Evolutionary conservation across 2,113 vertebrate genomes (phyloP).

Genomic region (Gnathonemus longibarbis): DNA sequence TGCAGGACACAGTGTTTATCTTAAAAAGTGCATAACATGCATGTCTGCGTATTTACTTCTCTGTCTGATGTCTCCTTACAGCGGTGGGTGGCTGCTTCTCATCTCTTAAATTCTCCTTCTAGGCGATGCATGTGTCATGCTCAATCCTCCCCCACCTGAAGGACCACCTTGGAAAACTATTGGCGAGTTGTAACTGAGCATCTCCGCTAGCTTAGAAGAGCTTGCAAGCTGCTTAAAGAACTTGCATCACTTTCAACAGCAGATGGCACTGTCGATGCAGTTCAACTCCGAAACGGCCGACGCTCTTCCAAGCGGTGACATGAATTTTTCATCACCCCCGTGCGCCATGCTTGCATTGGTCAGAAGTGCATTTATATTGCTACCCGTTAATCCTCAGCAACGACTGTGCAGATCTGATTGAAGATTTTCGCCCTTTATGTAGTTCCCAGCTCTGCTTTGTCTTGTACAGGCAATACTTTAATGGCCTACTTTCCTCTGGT

Average conservation of each 20-base stretch:
- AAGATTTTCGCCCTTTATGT: background rate
- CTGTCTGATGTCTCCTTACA: background rate
- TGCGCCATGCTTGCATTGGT: background rate
- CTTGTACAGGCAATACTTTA: background rate
- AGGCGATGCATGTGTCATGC: conserved; percentile 15
- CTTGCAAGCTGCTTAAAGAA: background rate
- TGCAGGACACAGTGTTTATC: too few relatives aligned
- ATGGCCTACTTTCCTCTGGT: conserved; percentile 3
- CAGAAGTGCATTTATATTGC: background rate
- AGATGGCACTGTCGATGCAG: conserved; percentile 59
- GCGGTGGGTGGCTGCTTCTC: background rate
- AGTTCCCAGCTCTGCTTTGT: background rate
- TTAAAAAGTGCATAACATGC: background rate
- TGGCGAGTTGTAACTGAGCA: conserved; percentile 10
- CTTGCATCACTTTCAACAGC: conserved; percentile 29
- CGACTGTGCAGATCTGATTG: background rate
- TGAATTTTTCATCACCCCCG: background rate
- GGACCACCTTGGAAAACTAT: conserved; percentile 32
- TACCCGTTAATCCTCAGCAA: background rate
- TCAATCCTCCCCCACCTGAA: conserved; percentile 10
- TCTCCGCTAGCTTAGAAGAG: background rate
- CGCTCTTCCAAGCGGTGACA: background rate
- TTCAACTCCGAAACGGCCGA: background rate
- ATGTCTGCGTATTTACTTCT: background rate
- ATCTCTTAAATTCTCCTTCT: conserved; percentile 30